These are phyloP conservation scores for Actinostola sp. DNA, from an alignment of 92 coral and sea anemone genomes.

Conservation along the genomic window DNA sequence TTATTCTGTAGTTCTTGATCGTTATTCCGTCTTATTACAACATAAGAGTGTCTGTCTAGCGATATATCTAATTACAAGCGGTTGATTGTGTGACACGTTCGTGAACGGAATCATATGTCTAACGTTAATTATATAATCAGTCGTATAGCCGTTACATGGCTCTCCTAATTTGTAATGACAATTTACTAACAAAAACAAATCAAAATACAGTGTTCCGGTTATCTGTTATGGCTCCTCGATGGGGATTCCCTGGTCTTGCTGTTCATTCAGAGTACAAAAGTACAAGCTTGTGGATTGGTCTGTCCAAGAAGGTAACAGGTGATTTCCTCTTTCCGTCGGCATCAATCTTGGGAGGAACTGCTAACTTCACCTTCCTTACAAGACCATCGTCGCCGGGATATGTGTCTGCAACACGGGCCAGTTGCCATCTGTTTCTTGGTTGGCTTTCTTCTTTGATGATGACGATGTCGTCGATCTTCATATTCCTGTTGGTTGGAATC, in stretches of 20 bases:
- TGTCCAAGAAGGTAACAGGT: constrained; percentile 16
- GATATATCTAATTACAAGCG: too few relatives aligned
- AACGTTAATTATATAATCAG: too few relatives aligned
- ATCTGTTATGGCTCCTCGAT: neutral
- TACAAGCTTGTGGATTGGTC: constrained; percentile 37
- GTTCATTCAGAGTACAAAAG: neutral
- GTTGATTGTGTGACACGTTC: too few relatives aligned
- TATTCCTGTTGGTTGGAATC: constrained; percentile 5
- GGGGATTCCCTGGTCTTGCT: constrained; percentile 10
- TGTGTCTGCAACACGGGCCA: constrained; percentile 40
- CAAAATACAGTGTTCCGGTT: neutral
- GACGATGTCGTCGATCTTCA: constrained; percentile 35
- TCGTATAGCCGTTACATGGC: constrained; percentile 1
- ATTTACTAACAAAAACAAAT: neutral
- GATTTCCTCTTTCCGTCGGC: constrained; percentile 19
- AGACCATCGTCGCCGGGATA: constrained; percentile 16
- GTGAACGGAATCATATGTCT: too few relatives aligned
- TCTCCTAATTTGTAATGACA: neutral
- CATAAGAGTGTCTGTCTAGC: too few relatives aligned
- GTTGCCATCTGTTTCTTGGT: constrained; percentile 37
- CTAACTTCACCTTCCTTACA: constrained; percentile 47
- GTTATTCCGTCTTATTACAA: too few relatives aligned
- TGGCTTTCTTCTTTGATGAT: constrained; percentile 26
- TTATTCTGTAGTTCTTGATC: too few relatives aligned
- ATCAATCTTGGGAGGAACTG: constrained; percentile 32